Percentiles rank a stretch among this genome's conserved stretches.
Conservation (phyloP, 2,888 invertebrate species). For the Epinotia brunnichana region DNA sequence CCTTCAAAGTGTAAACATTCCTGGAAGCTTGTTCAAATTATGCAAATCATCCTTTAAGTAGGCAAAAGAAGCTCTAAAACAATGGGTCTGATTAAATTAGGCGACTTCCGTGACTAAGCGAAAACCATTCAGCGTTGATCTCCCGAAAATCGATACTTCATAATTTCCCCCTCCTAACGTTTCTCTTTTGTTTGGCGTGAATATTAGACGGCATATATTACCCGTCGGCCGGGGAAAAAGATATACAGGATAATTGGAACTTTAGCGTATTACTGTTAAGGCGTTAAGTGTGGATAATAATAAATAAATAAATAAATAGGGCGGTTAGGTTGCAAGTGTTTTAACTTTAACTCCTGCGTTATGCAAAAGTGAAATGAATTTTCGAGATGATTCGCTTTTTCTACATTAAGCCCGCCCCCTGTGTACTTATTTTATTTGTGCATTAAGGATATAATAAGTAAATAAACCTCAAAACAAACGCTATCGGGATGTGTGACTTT, state of each 20-base stretch:
- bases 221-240: not conserved
- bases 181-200: constrained; percentile 15
- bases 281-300: too few relatives aligned
- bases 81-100: constrained; percentile 39
- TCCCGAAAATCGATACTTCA: constrained; percentile 30
- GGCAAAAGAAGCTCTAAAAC: constrained; percentile 36
- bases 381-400: too few relatives aligned
- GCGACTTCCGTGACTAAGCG: not conserved
- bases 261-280: too few relatives aligned
- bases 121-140: constrained; percentile 29
- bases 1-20: constrained; percentile 42
- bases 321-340: too few relatives aligned
- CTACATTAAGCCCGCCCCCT: too few relatives aligned
- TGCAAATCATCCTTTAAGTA: constrained; percentile 43
- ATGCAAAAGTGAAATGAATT: too few relatives aligned
- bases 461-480: too few relatives aligned
- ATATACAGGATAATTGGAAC: not conserved
- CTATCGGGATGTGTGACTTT: too few relatives aligned
- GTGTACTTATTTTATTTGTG: too few relatives aligned
- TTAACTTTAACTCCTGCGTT: too few relatives aligned
- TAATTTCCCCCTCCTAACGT: constrained; percentile 5
- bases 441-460: too few relatives aligned
- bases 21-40: constrained; percentile 38
- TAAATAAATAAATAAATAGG: too few relatives aligned
- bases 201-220: not conserved